These are phyloP conservation scores for Elegia similella DNA, from an alignment of 2,888 invertebrate genomes.

Conservation along the genomic window DNA sequence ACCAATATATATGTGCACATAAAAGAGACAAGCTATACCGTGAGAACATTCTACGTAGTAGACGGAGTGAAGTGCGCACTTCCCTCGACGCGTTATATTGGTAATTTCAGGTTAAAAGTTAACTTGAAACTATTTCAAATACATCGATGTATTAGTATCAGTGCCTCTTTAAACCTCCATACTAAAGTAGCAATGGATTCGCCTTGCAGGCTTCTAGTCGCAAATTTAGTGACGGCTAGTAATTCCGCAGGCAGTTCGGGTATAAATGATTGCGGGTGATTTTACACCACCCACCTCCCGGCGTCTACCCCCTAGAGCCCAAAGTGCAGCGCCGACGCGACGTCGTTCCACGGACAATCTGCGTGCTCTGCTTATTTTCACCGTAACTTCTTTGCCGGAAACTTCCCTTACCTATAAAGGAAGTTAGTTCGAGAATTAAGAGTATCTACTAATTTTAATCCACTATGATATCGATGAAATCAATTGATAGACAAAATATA, in stretches of 20 bases:
- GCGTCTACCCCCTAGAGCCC: constrained; percentile 57
- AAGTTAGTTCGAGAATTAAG: constrained; percentile 39
- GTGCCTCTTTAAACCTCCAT: not conserved
- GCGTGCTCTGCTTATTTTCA: constrained; percentile 81
- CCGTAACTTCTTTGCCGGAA: constrained; percentile 79
- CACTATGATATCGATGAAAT: not conserved
- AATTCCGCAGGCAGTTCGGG: constrained; percentile 80
- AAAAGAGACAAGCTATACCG: constrained; percentile 36
- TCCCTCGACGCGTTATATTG: constrained; percentile 41
- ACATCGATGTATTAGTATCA: constrained; percentile 32
- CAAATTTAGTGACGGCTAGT: constrained; percentile 73
- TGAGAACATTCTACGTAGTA: constrained; percentile 41
- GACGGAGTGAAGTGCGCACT: constrained; percentile 44
- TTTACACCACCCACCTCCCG: constrained; percentile 70
- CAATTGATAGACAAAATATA: too few relatives aligned
- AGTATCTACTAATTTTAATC: not conserved
- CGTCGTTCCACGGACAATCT: constrained; percentile 77
- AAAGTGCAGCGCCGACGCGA: constrained; percentile 75
- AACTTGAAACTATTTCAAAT: constrained; percentile 18
- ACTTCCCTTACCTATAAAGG: constrained; percentile 78
- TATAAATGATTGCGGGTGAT: constrained; percentile 82
- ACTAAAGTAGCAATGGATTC: constrained; percentile 34
- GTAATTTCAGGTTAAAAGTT: constrained; percentile 32
- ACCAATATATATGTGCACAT: constrained; percentile 5
- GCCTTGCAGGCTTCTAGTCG: constrained; percentile 41